Conservation (phyloP, 2,113 vertebrate genomes). For the Muntiacus reevesi region DNA sequence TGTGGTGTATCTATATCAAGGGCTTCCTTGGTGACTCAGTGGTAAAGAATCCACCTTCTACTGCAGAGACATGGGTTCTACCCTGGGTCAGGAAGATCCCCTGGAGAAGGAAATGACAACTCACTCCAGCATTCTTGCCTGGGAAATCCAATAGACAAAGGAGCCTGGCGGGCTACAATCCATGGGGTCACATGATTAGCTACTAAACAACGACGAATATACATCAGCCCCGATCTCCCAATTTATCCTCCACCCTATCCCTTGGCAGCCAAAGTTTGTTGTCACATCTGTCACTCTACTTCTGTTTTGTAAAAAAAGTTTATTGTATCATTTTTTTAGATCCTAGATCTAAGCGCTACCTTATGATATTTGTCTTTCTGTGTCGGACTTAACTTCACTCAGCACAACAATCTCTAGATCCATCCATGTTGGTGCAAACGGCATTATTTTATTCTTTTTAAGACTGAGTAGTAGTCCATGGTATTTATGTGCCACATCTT, state of each 20-base stretch:
- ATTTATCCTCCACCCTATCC: not conserved
- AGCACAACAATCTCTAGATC: not conserved
- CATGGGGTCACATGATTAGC: not conserved
- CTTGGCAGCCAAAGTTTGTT: rapidly evolving
- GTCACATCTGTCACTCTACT: not conserved
- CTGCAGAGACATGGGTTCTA: not conserved
- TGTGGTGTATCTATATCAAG: not conserved
- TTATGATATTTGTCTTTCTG: not conserved
- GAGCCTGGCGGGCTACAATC: not conserved
- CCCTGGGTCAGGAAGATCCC: not conserved
- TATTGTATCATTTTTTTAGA: not conserved
- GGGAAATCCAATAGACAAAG: not conserved
- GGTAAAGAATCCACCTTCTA: not conserved
- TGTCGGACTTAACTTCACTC: not conserved
- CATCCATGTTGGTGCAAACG: not conserved
- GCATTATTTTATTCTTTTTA: not conserved
- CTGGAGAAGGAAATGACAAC: not conserved
- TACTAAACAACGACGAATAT: not conserved
- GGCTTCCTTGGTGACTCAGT: not conserved
- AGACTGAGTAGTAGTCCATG: not conserved
- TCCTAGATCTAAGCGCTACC: not conserved
- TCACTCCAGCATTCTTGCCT: not conserved
- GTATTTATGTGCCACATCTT: not conserved
- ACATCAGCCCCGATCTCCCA: not conserved
- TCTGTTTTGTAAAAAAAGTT: not conserved